A percentile compares a stretch with the other conserved stretches of the same genome.
These are phyloP conservation scores for Vanessa atalanta DNA, from an alignment of 1,140 invertebrate genomes.

Conservation along the genomic window DNA sequence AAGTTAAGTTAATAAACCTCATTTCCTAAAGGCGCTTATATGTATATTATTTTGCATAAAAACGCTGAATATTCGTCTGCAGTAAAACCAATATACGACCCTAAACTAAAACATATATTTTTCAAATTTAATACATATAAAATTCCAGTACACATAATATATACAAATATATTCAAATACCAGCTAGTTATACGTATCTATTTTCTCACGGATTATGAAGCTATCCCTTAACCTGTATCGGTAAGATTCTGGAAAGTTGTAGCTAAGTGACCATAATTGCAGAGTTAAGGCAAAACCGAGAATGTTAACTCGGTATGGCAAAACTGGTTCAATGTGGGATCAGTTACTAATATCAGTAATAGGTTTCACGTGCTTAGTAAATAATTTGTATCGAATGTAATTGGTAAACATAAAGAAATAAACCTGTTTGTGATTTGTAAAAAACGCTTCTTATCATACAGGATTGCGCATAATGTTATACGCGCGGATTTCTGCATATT, in stretches of 20 bases:
- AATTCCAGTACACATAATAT: neutral
- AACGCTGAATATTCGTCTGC: too few relatives aligned
- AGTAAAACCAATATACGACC: too few relatives aligned
- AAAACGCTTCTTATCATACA: too few relatives aligned
- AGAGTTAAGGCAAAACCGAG: constrained; percentile 2
- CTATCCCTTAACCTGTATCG: constrained; percentile 3
- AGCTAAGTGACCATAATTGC: constrained; percentile 12
- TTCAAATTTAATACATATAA: neutral
- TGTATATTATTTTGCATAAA: too few relatives aligned
- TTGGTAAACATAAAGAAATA: constrained; percentile 6
- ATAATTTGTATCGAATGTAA: constrained; percentile 26
- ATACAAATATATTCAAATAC: neutral
- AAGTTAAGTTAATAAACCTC: too few relatives aligned
- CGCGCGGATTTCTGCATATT: too few relatives aligned
- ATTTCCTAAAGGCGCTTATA: too few relatives aligned
- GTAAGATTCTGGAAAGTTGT: constrained; percentile 23
- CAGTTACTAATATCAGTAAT: constrained; percentile 25
- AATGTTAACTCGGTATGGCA: constrained; percentile 9
- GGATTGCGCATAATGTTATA: too few relatives aligned
- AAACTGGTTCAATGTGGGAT: constrained; percentile 18
- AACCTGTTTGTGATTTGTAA: neutral
- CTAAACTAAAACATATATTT: too few relatives aligned
- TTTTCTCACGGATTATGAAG: constrained; percentile 17
- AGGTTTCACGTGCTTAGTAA: neutral
- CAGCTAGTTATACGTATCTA: neutral